Evolutionary conservation across 2,888 invertebrate genomes (phyloP).

Genomic region (Teleiodes luculella): DNA sequence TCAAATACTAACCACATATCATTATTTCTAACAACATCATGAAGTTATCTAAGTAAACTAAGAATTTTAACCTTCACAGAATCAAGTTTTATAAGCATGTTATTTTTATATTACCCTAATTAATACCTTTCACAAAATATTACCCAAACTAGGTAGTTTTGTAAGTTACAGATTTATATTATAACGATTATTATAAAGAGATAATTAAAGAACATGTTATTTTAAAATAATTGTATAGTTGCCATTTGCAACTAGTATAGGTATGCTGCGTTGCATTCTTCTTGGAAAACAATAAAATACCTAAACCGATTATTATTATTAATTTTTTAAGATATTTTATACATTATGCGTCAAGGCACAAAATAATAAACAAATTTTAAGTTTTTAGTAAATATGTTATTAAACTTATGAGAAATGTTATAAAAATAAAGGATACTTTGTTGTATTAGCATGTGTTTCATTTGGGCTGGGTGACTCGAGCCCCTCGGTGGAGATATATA

Average conservation of each 20-base stretch:
- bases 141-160: slow-evolving; percentile 1
- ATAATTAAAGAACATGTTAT: slow-evolving; percentile 16
- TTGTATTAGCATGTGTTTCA: slow-evolving; percentile 28
- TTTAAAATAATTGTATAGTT: slow-evolving; percentile 6
- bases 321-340: not conserved
- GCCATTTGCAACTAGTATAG: not conserved
- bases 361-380: slow-evolving; percentile 47
- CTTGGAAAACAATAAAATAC: no score
- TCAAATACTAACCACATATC: slow-evolving; percentile 65
- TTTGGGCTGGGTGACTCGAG: no score
- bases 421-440: slow-evolving; percentile 55
- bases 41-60: slow-evolving; percentile 25
- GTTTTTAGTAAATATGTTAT: slow-evolving; percentile 52
- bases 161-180: slow-evolving; percentile 2
- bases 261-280: no score
- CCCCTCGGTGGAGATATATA: not conserved
- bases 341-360: slow-evolving; percentile 44
- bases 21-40: slow-evolving; percentile 62
- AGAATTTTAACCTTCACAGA: not conserved
- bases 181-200: slow-evolving; percentile 10
- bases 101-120: slow-evolving; percentile 1
- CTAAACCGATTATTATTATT: not conserved
- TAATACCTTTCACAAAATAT: slow-evolving; percentile 10
- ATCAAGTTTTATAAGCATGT: not conserved
- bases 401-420: slow-evolving; percentile 50